Evolutionary conservation across 2,797 vertebrate genomes (phyloP).

Genomic region (Simalia tracyae): DNA sequence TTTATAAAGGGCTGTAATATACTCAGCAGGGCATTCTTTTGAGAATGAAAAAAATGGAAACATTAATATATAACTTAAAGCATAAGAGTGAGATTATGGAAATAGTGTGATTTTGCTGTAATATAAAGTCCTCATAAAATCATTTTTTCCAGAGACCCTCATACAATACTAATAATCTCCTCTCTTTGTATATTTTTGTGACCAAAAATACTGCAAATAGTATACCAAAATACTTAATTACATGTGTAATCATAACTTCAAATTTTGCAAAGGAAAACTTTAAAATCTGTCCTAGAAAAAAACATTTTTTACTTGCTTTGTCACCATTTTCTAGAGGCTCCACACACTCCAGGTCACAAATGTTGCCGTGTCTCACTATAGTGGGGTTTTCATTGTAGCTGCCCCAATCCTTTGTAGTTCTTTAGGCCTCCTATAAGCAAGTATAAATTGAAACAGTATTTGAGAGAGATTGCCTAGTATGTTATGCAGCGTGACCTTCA

Average conservation of each 20-base stretch:
- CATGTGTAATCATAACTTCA: background rate
- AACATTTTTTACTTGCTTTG: background rate
- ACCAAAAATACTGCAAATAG: background rate
- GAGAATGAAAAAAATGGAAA: no score
- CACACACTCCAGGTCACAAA: background rate
- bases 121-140: background rate
- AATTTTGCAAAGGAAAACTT: background rate
- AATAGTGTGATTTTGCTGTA: background rate
- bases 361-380: background rate
- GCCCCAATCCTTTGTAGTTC: background rate
- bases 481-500: background rate
- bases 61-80: background rate
- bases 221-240: background rate
- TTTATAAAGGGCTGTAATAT: no score
- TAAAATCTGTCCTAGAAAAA: background rate
- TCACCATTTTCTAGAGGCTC: background rate
- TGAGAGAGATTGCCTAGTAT: background rate
- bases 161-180: background rate
- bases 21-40: no score
- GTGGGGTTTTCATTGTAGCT: background rate
- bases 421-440: background rate
- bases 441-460: no score
- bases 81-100: no score
- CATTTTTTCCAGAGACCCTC: background rate
- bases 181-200: background rate